Evolutionary conservation across 2,113 vertebrate genomes (phyloP), one percentile per base, ranked within the genome.

Genomic region (Lucifuga dentata): DNA sequence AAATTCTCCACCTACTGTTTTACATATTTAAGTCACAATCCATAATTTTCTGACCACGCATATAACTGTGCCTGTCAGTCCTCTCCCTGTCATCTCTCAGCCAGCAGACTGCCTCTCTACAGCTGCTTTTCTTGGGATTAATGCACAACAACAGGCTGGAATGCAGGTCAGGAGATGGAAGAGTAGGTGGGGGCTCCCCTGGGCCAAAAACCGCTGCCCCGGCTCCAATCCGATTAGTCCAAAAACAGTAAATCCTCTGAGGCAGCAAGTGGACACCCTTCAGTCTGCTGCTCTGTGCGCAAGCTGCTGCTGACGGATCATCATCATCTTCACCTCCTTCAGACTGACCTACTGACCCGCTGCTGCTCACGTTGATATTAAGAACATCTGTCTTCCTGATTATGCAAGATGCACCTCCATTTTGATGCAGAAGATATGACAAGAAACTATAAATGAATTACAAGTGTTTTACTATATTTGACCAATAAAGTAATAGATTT

Each of bases 211-310:
- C 72, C 78, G 2, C 80, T 70, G 73, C 76, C 76, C 68, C 32
- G 29, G 40, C 71, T 87, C 76, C 88, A 92, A 90, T 92, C 91
- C 51, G 90, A 91, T 93, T 92, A 92, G 73, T 88, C 70, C 76
- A 83, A 74, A 89, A 87, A 89, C 72, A 74, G 59, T 45, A 92
- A 92, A 93, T 92, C 90, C 88, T 82, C 70, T 5, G 51, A 62
- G 79, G 78, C 41, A 68, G 76, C 21, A 66, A 82, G 74, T 52
- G 79, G 73, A 61, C 29, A 36, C 60, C 17, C 70, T 10, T 8
- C 67, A 52, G 21, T 24, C 11, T 11, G 23, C 71, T 29, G 74
- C 48, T 50, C 50, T 19, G 59, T 23, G 2, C 15, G 69, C 15
- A 50, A 2, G 16, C 60, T 21, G 41, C 9, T 17, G 40, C 50